Conservation (phyloP, 2,888 invertebrate genomes). For the Leucophenga montana region DNA sequence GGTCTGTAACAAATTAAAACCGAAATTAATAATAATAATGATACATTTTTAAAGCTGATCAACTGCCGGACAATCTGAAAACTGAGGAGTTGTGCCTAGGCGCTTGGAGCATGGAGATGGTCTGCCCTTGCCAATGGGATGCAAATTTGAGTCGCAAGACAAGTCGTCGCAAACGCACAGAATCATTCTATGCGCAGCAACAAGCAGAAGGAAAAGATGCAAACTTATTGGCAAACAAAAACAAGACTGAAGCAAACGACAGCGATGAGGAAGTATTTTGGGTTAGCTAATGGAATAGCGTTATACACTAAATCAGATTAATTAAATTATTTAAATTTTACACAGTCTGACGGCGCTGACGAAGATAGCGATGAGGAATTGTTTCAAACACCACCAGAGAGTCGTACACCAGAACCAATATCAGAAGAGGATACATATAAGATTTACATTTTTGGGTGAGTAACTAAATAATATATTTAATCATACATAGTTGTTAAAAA, state of each 20-base stretch:
- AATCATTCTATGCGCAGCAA: conserved; percentile 59
- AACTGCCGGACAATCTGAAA: conserved; percentile 74
- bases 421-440: conserved; percentile 74
- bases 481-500: too few relatives aligned
- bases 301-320: too few relatives aligned
- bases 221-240: conserved; percentile 34
- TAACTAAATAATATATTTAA: neutral
- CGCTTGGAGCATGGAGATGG: conserved; percentile 76
- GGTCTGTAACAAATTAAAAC: neutral
- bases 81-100: conserved; percentile 77
- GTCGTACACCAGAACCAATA: conserved; percentile 56
- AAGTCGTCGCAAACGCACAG: conserved; percentile 73
- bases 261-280: conserved; percentile 62
- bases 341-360: conserved; percentile 31
- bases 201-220: conserved; percentile 36
- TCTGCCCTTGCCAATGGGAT: conserved; percentile 80
- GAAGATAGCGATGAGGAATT: conserved; percentile 68
- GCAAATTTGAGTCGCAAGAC: conserved; percentile 65
- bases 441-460: conserved; percentile 80
- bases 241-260: conserved; percentile 34
- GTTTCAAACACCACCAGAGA: conserved; percentile 80
- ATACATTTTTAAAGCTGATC: conserved; percentile 34
- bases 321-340: too few relatives aligned
- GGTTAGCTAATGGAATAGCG: conserved; percentile 47
- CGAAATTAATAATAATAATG: neutral